Percentiles rank a stretch among this genome's conserved stretches.
phyloP scores from a whole-genome alignment of 2,113 vertebrate species.

The Perccottus glenii region DNA sequence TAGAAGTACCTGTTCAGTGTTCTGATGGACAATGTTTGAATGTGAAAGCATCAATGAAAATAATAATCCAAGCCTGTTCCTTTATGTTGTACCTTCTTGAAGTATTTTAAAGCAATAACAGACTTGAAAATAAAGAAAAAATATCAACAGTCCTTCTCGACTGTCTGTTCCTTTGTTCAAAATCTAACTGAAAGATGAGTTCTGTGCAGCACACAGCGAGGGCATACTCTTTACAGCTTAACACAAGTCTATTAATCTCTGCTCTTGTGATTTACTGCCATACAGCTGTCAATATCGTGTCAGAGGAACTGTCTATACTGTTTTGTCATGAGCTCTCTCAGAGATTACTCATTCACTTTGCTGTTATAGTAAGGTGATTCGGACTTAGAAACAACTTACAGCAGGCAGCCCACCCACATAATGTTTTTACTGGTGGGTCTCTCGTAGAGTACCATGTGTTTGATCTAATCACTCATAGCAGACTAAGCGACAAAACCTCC shows the following conservation, averaged over 20 bases:
- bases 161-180: background rate
- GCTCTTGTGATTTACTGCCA: slow-evolving; percentile 2
- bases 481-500: slow-evolving; percentile 11
- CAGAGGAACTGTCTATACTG: background rate
- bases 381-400: slow-evolving; percentile 13
- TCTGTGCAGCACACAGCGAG: background rate
- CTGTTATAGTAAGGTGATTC: slow-evolving; percentile 13
- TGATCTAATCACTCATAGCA: slow-evolving; percentile 12
- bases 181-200: background rate
- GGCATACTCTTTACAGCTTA: background rate
- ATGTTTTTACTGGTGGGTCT: slow-evolving; percentile 3
- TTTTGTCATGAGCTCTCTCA: slow-evolving; percentile 14
- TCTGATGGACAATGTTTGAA: too few species aligned
- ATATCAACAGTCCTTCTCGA: background rate
- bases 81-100: too few species aligned
- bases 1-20: too few species aligned
- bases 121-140: background rate
- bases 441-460: slow-evolving; percentile 10
- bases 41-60: too few species aligned
- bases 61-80: too few species aligned
- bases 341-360: slow-evolving; percentile 9
- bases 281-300: slow-evolving; percentile 9
- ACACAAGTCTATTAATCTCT: slow-evolving; percentile 6
- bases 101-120: too few species aligned
- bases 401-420: slow-evolving; percentile 6